A percentile compares a stretch with the other conserved stretches of the same genome.
Evolutionary conservation across 2,888 invertebrate species (phyloP).

Genomic region (Drosophila nr. fundita): DNA sequence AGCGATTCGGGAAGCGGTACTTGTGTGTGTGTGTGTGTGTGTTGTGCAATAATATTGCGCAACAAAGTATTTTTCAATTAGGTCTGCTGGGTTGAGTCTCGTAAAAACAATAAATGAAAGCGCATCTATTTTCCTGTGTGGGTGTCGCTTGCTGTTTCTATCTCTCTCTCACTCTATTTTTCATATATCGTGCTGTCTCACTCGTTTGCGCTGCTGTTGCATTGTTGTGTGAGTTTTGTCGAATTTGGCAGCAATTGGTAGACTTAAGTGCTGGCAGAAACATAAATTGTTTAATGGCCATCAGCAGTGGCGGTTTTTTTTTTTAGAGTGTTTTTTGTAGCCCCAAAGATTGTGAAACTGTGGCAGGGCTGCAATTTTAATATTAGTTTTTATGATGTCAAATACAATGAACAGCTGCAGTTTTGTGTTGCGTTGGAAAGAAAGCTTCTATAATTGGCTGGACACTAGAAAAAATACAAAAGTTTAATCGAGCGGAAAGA

Average conservation of each 20-base stretch:
- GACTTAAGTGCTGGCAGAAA: slow-evolving; percentile 66
- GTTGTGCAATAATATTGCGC: slow-evolving; percentile 65
- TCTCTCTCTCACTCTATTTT: background rate
- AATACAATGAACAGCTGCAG: slow-evolving; percentile 62
- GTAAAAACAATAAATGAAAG: slow-evolving; percentile 76
- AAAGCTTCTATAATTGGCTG: slow-evolving; percentile 49
- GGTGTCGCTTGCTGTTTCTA: slow-evolving; percentile 3
- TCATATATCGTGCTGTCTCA: background rate
- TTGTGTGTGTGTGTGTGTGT: background rate
- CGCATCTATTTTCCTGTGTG: slow-evolving; percentile 31
- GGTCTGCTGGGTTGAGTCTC: slow-evolving; percentile 62
- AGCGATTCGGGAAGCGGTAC: background rate
- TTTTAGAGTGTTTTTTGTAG: slow-evolving; percentile 22
- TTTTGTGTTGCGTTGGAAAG: slow-evolving; percentile 46
- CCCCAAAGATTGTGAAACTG: slow-evolving; percentile 42
- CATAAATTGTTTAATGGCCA: slow-evolving; percentile 76
- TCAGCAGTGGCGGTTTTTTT: slow-evolving; percentile 40
- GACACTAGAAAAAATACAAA: slow-evolving; percentile 7
- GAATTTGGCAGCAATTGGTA: slow-evolving; percentile 67
- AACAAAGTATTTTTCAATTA: slow-evolving; percentile 80
- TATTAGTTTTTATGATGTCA: slow-evolving; percentile 63
- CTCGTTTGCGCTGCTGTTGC: slow-evolving; percentile 23
- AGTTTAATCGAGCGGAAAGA: slow-evolving; percentile 37
- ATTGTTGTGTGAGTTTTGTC: slow-evolving; percentile 59
- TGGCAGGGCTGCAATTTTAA: slow-evolving; percentile 65